Conservation (phyloP, 2,797 vertebrate genomes). For the Muscicapa comitata region DNA sequence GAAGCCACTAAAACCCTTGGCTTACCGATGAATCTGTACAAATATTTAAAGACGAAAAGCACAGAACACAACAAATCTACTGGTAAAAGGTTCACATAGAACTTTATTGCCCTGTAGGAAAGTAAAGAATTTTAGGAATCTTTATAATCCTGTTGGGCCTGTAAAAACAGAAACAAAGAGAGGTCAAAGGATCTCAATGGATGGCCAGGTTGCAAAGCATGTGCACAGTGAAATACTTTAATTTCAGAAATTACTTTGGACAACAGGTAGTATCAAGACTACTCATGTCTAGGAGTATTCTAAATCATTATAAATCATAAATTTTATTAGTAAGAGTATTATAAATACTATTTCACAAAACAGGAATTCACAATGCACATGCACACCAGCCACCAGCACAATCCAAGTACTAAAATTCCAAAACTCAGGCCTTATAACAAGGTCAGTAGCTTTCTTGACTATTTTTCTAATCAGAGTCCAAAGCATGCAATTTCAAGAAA, state of each 20-base stretch:
- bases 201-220: background rate
- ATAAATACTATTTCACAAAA: background rate
- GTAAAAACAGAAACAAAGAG: slow-evolving; percentile 54
- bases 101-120: slow-evolving; percentile 5
- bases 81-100: background rate
- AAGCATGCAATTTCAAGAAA: background rate
- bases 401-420: background rate
- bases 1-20: background rate
- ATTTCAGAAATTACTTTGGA: background rate
- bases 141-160: slow-evolving; percentile 53
- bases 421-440: background rate
- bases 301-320: background rate
- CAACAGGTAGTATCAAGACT: background rate
- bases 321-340: background rate
- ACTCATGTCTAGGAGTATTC: background rate
- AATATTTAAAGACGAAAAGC: background rate
- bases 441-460: background rate
- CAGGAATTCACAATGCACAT: background rate
- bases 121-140: slow-evolving; percentile 60
- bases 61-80: background rate
- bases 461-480: background rate
- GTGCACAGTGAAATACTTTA: background rate
- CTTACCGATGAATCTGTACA: background rate
- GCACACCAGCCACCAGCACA: background rate
- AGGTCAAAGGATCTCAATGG: slow-evolving; percentile 33